Conservation (phyloP, 2,797 vertebrate species). For the Enoplosus armatus region DNA sequence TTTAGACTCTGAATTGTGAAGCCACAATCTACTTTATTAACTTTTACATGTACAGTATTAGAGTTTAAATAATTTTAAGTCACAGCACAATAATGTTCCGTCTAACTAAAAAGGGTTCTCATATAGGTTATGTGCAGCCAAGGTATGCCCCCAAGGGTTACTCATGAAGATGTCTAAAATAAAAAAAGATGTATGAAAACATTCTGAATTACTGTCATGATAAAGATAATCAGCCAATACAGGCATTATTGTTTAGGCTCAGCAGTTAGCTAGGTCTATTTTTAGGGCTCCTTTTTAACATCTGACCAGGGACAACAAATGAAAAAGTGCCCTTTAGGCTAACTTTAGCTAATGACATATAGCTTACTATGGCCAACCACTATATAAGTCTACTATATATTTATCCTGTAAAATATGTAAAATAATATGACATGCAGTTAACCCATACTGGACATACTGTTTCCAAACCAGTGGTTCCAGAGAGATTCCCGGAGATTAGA, state of each 20-base stretch:
- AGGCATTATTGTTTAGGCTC: not conserved
- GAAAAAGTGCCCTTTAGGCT: not conserved
- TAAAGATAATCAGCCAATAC: constrained; percentile 7
- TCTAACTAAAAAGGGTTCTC: not conserved
- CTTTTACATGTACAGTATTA: not conserved
- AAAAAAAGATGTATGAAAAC: constrained; percentile 3
- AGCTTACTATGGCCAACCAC: not conserved
- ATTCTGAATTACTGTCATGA: constrained; percentile 9
- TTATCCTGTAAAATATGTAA: not conserved
- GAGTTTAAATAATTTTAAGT: too few relatives aligned
- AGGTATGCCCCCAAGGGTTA: not conserved
- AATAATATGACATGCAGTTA: not conserved
- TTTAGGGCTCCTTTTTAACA: not conserved
- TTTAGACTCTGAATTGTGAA: not conserved
- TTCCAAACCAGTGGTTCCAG: not conserved
- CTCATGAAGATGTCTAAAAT: not conserved
- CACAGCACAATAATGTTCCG: constrained; percentile 12
- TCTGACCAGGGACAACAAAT: not conserved
- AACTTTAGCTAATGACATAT: not conserved
- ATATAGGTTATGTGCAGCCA: not conserved
- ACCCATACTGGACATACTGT: not conserved
- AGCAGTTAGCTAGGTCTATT: constrained; percentile 13
- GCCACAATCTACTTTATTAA: constrained; percentile 1
- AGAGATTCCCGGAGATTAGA: not conserved
- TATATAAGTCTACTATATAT: too few relatives aligned